A percentile compares a stretch with the other conserved stretches of the same genome.
These are phyloP conservation scores for Falco rusticolus DNA, from an alignment of 2,797 vertebrate species.

Conservation along the genomic window DNA sequence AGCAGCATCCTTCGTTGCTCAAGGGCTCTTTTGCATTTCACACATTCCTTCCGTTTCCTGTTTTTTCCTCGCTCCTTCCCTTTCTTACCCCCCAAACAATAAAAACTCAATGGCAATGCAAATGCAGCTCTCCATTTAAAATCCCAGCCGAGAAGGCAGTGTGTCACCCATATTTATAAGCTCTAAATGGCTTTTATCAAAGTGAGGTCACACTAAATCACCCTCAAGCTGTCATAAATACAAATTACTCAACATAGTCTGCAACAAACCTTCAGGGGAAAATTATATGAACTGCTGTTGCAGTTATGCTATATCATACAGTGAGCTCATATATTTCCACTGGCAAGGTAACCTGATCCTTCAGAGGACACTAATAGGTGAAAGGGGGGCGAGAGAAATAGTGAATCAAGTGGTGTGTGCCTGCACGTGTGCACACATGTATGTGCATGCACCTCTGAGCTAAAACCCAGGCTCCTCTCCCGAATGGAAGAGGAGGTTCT, in stretches of 20 bases:
- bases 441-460: not conserved
- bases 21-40: not conserved
- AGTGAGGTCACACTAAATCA: slow-evolving; percentile 81
- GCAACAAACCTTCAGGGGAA: slow-evolving; percentile 79
- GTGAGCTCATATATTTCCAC: slow-evolving; percentile 74
- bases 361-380: slow-evolving; percentile 69
- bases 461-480: not conserved
- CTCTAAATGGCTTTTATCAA: slow-evolving; percentile 83
- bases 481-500: not conserved
- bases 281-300: slow-evolving; percentile 78
- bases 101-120: slow-evolving; percentile 70
- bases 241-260: slow-evolving; percentile 79
- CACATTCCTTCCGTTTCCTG: not conserved
- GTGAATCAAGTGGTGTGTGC: not conserved
- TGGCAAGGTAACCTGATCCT: slow-evolving; percentile 76
- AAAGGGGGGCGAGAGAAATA: slow-evolving; percentile 1
- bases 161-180: slow-evolving; percentile 79
- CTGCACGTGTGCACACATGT: not conserved
- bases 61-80: not conserved
- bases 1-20: not conserved
- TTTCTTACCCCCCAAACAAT: slow-evolving; percentile 57
- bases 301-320: slow-evolving; percentile 78
- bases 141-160: slow-evolving; percentile 59
- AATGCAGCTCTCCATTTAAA: slow-evolving; percentile 69
- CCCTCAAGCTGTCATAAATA: slow-evolving; percentile 78